Percentiles rank a stretch among this genome's conserved stretches.
Evolutionary conservation across 2,888 invertebrate genomes (phyloP).

Genomic region (Ochropleura plecta): DNA sequence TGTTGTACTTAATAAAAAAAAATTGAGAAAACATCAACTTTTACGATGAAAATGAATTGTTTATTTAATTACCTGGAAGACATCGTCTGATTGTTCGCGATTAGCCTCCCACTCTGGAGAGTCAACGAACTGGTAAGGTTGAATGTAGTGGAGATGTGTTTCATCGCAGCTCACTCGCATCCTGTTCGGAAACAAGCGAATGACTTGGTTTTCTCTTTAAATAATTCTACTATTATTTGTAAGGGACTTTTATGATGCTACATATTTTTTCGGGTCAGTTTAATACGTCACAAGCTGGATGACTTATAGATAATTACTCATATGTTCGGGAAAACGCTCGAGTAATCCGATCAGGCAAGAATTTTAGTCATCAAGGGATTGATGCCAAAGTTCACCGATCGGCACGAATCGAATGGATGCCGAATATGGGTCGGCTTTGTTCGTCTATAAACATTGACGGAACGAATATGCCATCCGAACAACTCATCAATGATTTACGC

Average conservation of each 20-base stretch:
- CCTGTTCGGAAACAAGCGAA: slow-evolving; percentile 83
- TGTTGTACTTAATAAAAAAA: background rate
- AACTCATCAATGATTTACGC: background rate
- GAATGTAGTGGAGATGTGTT: slow-evolving; percentile 95
- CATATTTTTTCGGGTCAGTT: background rate
- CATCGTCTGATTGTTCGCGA: slow-evolving; percentile 94
- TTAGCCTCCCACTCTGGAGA: slow-evolving; percentile 97
- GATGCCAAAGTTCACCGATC: background rate
- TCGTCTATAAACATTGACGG: background rate
- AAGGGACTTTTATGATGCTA: background rate
- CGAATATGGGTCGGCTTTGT: background rate
- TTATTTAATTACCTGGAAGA: slow-evolving; percentile 92
- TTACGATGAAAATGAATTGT: no score
- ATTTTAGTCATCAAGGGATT: background rate
- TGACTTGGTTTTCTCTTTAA: slow-evolving; percentile 25
- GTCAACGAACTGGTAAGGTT: slow-evolving; percentile 95
- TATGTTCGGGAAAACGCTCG: background rate
- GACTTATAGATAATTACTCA: background rate
- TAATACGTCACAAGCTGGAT: no score
- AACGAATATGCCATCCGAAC: background rate
- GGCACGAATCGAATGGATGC: background rate
- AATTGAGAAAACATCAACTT: background rate
- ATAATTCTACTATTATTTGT: background rate
- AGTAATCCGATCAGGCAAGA: background rate
- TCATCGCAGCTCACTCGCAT: slow-evolving; percentile 95